Percentiles rank a stretch among this genome's conserved stretches.
Conservation (phyloP, 2,888 invertebrate species). For the Ellobium chinense region DNA sequence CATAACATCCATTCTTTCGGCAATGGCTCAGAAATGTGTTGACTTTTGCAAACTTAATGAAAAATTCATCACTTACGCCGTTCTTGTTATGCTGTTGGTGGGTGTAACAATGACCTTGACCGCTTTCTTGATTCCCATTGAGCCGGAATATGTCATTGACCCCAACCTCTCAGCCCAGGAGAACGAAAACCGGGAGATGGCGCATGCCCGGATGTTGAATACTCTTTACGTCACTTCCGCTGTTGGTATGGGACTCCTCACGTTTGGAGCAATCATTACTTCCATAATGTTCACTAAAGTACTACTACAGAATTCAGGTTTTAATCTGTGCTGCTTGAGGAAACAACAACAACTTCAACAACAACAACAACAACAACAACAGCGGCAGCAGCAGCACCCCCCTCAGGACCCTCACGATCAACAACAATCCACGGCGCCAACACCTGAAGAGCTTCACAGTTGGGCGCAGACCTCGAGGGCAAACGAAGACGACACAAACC, state of each 20-base stretch:
- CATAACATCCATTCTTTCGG: too few relatives aligned
- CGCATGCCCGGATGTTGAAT: background rate
- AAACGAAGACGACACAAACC: background rate
- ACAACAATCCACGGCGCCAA: background rate
- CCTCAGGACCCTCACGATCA: background rate
- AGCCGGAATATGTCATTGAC: background rate
- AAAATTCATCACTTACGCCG: background rate
- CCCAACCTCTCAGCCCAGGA: constrained; percentile 12
- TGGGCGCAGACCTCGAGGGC: background rate
- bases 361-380: background rate
- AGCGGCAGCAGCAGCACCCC: background rate
- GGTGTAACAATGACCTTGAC: constrained; percentile 2
- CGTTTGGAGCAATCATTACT: constrained; percentile 10
- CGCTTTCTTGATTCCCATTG: constrained; percentile 12
- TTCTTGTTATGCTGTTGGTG: background rate
- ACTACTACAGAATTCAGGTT: too few relatives aligned
- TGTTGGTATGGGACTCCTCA: constrained; percentile 14
- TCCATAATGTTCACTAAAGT: background rate
- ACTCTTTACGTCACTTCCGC: background rate
- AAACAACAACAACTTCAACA: background rate
- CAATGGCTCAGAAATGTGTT: too few relatives aligned
- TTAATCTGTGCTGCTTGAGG: too few relatives aligned
- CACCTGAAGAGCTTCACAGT: too few relatives aligned
- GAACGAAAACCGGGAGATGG: background rate
- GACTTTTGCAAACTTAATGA: too few relatives aligned